These are phyloP conservation scores for Danaus chrysippus DNA, from an alignment of 2,888 invertebrate genomes.

Conservation along the genomic window DNA sequence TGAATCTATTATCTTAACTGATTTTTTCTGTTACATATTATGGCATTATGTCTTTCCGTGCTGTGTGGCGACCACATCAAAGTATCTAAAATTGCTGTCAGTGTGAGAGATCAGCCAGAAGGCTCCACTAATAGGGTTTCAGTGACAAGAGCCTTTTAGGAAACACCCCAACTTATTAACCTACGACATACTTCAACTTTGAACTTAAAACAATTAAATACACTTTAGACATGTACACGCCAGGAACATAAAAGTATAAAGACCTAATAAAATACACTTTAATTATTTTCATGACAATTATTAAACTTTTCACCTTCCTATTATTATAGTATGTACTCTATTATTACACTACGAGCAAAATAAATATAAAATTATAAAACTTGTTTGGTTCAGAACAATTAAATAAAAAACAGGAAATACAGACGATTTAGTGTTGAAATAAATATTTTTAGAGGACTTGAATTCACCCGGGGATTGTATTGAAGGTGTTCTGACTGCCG, in stretches of 20 bases:
- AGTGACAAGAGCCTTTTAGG: slow-evolving; percentile 18
- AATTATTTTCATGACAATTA: no score
- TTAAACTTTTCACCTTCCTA: no score
- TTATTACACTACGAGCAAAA: no score
- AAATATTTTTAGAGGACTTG: slow-evolving; percentile 6
- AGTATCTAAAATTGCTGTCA: slow-evolving; percentile 8
- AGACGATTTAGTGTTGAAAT: slow-evolving; percentile 3
- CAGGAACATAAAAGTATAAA: neutral
- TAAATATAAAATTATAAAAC: neutral
- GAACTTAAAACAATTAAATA: neutral
- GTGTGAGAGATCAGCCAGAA: slow-evolving; percentile 6
- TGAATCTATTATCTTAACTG: no score
- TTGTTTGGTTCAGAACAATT: neutral
- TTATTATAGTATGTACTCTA: no score
- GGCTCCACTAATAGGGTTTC: slow-evolving; percentile 13
- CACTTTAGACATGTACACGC: neutral
- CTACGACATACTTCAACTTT: neutral
- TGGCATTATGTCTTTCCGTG: no score
- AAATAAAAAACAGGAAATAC: slow-evolving; percentile 1
- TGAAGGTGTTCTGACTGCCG: slow-evolving; percentile 1
- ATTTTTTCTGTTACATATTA: no score
- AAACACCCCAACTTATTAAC: slow-evolving; percentile 18
- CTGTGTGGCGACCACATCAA: neutral
- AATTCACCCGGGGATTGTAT: slow-evolving; percentile 1
- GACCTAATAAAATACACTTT: neutral